Evolutionary conservation across 1,140 invertebrate genomes (phyloP), one percentile per base, ranked within the genome.

Genomic region (Zaprionus capensis): DNA sequence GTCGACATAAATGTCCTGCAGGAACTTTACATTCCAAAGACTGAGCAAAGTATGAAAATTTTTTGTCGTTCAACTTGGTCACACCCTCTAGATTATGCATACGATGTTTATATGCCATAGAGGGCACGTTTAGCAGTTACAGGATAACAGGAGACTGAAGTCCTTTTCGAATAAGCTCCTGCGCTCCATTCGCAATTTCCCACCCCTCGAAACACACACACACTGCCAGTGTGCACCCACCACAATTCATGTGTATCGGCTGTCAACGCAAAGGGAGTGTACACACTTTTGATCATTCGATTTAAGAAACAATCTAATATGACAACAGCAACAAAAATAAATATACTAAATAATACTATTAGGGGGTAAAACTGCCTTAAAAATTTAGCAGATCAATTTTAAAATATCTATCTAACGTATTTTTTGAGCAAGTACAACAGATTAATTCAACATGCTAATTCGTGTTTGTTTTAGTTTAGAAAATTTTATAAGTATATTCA

Each of bases 1-100:
- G 72, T 65, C 82, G 59, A 71, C 59, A 82, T 68, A 82, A 81
- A 84, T 78, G 74, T 82, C 77, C 71, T 78, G 72, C 74, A 81
- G 81, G 85, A 80, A 87, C 91, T 91, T 87, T 72, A 92, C 91
- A 92, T 92, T 92, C 82, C 90, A 77, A 92, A 88, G 82, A 90
- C 83, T 88, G 85, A 91, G 86, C 91, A 90, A 86, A 91, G 87
- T 92, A 92, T 92, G 91, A 92, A 92, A 92, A 91, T 86, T 91
- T 85, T 91, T 82, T 80, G 76, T 81, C 82, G 71, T 92, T 91
- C 88, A 86, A 91, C 91, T 92, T 90, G 82, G 85, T 92, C 91
- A 92, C 91, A 92, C 91, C 91, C 91, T 92, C 91, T 86, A 78
- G 78, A 85, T 77, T 64, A 74, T 76, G 85, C 81, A 76, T 71